Base-by-base conservation (phyloP, 1,140 invertebrate species). In the Lamellibrachia luymesi region DNA sequence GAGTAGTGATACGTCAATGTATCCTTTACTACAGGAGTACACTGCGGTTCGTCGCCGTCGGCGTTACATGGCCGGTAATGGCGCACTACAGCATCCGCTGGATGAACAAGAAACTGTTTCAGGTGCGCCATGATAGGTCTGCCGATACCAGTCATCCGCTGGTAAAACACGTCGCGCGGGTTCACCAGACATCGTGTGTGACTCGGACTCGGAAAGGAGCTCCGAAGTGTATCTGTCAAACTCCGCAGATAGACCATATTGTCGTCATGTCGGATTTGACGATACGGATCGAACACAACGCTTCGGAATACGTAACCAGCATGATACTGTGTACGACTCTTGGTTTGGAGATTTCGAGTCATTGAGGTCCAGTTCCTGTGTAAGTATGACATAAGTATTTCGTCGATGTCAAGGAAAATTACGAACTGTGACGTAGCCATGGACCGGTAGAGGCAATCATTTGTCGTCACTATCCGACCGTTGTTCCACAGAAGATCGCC, bases 381-480 rank as follows among this genome's bases (percentile, higher is more conserved):
- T 50, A 90, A 90, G 50, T 92, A 93, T 56, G 96, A 96, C 56
- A 96, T 93, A 27, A 96, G 94, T 91, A 96, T 94, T 94, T 96
- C 96, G 94, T 96, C 96, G 27, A 96, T 92, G 92, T 96, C 96
- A 91, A 95, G 92, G 93, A 96, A 96, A 22, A 94, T 94, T 25
- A 96, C 92, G 94, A 51, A 96, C 91, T 95, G 92, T 93, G 94
- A 95, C 10, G 92, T 92, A 2, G 93, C 94, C 95, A 96, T 96
- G 91, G 95, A 95, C 80, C 95, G 93, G 94, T 96, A 96, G 4
- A 96, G 94, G 93, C 96, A 96, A 93, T 96, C 95, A 89, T 96
- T 95, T 90, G 96, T 94, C 22, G 96, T 94, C 27, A 95, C 51
- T 50, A 95, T 93, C 92, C 96, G 96, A 7, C 96, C 96, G 93